Evolutionary conservation across 2,113 vertebrate genomes (phyloP).

Genomic region (Argyrosomus japonicus): DNA sequence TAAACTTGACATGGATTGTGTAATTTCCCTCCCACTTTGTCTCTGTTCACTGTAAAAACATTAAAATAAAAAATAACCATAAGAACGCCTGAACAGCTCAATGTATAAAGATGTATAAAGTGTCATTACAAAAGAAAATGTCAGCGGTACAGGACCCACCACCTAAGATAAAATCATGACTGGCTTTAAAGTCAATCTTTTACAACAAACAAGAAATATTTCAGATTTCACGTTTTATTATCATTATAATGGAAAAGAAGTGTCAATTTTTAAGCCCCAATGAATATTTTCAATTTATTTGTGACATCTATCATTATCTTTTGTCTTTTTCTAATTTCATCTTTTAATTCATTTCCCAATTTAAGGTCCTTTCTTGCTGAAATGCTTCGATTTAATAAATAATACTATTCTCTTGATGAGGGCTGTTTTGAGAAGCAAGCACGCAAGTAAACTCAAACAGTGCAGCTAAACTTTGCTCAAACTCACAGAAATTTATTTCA

Average conservation of each 20-base stretch:
- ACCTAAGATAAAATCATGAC: not conserved
- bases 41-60: not conserved
- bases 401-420: not conserved
- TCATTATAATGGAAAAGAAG: not conserved
- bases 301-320: not conserved
- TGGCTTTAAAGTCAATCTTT: not conserved
- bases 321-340: not conserved
- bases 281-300: not conserved
- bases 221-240: not conserved
- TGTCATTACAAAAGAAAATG: not conserved
- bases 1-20: constrained; percentile 9
- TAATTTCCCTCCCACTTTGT: not conserved
- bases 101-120: not conserved
- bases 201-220: not conserved
- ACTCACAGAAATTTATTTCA: not conserved
- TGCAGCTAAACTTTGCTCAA: constrained; percentile 5
- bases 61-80: too few species aligned
- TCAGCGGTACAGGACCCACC: not conserved
- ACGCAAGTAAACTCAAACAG: not conserved
- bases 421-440: not conserved
- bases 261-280: not conserved
- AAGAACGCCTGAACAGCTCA: not conserved
- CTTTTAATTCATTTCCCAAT: not conserved
- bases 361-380: not conserved
- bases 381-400: not conserved